Evolutionary conservation across 2,797 vertebrate species (phyloP).

Genomic region (Phoebastria nigripes): DNA sequence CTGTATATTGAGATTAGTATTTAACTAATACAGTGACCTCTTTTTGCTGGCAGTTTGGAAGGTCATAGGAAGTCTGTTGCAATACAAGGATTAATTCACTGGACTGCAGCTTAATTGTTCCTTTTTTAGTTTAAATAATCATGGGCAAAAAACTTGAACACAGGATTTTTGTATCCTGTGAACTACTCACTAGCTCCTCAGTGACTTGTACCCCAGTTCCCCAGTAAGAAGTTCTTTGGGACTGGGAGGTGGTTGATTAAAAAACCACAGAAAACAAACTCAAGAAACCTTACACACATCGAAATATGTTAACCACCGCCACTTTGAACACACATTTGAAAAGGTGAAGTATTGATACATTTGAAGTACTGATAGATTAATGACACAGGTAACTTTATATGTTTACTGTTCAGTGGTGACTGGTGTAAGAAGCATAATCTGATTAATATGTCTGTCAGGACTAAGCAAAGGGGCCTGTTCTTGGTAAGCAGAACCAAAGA

Average conservation of each 20-base stretch:
- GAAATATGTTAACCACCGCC: neutral
- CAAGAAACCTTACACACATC: neutral
- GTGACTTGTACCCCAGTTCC: neutral
- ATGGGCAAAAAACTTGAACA: neutral
- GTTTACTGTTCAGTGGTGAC: neutral
- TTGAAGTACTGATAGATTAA: neutral
- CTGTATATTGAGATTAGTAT: constrained; percentile 1
- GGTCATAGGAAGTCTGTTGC: neutral
- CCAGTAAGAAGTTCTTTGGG: neutral
- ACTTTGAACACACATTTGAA: neutral
- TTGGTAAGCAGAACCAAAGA: neutral
- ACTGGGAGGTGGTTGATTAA: neutral
- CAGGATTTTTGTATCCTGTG: neutral
- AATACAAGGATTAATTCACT: constrained; percentile 33
- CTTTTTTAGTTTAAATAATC: neutral
- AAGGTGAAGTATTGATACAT: neutral
- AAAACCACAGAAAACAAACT: neutral
- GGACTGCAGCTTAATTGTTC: neutral
- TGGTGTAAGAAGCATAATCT: neutral
- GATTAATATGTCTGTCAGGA: neutral
- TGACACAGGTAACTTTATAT: neutral
- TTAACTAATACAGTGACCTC: constrained; percentile 20
- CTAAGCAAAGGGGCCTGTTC: neutral
- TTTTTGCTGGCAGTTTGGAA: constrained; percentile 9
- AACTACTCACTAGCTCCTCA: neutral